Conservation (phyloP, 2,888 invertebrate genomes). For the Parnassius mnemosyne region DNA sequence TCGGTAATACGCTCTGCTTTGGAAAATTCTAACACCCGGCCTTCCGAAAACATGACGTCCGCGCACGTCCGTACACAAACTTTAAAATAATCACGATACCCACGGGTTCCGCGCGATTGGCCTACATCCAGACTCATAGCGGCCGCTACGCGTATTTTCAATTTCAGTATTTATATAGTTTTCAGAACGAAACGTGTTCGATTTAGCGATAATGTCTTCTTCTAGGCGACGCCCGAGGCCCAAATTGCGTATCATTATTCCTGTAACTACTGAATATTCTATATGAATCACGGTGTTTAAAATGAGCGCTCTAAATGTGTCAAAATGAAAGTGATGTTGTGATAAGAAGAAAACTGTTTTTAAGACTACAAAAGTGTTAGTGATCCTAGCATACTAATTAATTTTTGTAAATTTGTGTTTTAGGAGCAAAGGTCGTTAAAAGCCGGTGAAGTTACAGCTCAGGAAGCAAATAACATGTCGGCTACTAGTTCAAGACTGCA, state of each 20-base stretch:
- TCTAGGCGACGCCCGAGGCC: slow-evolving; percentile 68
- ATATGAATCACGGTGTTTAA: slow-evolving; percentile 55
- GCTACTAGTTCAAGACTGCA: slow-evolving; percentile 91
- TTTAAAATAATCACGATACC: slow-evolving; percentile 66
- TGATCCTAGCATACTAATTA: slow-evolving; percentile 20
- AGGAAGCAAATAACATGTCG: slow-evolving; percentile 92
- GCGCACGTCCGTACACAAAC: slow-evolving; percentile 51
- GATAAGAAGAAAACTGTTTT: slow-evolving; percentile 40
- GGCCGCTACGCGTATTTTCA: slow-evolving; percentile 53
- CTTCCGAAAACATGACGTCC: slow-evolving; percentile 60
- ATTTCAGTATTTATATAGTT: slow-evolving; percentile 66
- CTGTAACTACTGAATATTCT: slow-evolving; percentile 71
- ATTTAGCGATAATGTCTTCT: slow-evolving; percentile 64
- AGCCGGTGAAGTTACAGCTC: slow-evolving; percentile 90
- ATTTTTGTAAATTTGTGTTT: slow-evolving; percentile 39
- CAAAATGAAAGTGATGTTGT: slow-evolving; percentile 46
- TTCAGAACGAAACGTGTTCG: slow-evolving; percentile 54
- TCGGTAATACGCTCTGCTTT: slow-evolving; percentile 62
- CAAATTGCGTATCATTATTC: slow-evolving; percentile 70
- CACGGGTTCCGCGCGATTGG: slow-evolving; percentile 69
- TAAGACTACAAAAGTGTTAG: neutral
- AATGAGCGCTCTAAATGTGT: slow-evolving; percentile 42
- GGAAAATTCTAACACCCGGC: slow-evolving; percentile 47
- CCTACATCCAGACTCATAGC: slow-evolving; percentile 74
- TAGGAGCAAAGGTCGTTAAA: slow-evolving; percentile 92